phyloP scores from a whole-genome alignment of 2,888 invertebrate species.

The Lasius fuliginosus region DNA sequence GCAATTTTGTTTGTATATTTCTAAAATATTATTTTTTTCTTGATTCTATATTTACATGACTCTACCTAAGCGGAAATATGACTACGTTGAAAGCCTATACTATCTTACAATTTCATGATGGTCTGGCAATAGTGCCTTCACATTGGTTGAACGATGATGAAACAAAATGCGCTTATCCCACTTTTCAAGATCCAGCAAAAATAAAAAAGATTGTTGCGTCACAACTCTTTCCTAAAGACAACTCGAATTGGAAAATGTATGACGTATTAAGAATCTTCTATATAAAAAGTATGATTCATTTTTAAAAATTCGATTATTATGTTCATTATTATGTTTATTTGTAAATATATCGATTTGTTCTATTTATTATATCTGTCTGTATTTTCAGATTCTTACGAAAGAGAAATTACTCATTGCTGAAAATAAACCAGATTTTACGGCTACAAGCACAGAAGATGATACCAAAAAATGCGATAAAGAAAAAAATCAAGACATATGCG shows the following conservation, averaged over 20 bases:
- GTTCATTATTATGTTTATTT: constrained; percentile 7
- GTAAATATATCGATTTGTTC: not conserved
- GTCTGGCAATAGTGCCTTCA: no score
- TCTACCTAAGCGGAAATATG: no score
- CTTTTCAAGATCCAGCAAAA: no score
- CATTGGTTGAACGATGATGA: no score
- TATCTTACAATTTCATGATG: no score
- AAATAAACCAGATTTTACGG: no score
- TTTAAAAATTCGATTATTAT: not conserved
- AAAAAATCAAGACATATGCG: no score
- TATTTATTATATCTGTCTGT: not conserved
- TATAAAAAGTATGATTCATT: not conserved
- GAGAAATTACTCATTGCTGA: not conserved
- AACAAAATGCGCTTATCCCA: no score
- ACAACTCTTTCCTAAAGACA: not conserved
- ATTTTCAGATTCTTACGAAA: constrained; percentile 13
- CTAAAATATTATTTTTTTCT: not conserved
- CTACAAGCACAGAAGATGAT: no score
- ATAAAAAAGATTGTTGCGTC: not conserved
- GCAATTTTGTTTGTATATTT: not conserved
- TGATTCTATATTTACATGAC: no score
- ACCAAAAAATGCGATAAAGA: no score
- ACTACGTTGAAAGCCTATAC: no score
- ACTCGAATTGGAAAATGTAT: not conserved
- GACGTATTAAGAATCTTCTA: not conserved